These are phyloP conservation scores for Eristalinus sepulchralis DNA, from an alignment of 2,888 invertebrate species.

Conservation along the genomic window DNA sequence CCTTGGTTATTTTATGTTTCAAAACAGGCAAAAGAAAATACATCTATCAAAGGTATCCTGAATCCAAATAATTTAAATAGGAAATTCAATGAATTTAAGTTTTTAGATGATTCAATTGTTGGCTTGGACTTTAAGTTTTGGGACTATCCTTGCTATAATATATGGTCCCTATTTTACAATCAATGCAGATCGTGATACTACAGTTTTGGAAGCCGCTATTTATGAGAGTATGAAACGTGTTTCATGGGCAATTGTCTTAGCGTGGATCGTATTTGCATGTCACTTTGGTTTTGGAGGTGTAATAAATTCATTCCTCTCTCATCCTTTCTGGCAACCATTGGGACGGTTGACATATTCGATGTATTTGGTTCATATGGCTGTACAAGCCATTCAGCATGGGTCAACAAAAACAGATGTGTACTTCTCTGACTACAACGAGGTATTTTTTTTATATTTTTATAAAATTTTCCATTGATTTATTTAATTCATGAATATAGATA, in stretches of 20 bases:
- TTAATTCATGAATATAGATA: slow-evolving; percentile 36
- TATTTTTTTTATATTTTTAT: slow-evolving; percentile 10
- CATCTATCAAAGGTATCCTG: slow-evolving; percentile 73
- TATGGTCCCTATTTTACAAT: slow-evolving; percentile 78
- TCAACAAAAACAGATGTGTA: slow-evolving; percentile 33
- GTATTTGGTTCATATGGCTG: slow-evolving; percentile 69
- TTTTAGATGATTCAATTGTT: slow-evolving; percentile 73
- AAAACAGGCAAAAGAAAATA: slow-evolving; percentile 73
- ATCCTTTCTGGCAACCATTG: slow-evolving; percentile 78
- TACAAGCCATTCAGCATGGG: slow-evolving; percentile 56
- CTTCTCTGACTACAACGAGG: slow-evolving; percentile 58
- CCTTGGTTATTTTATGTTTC: slow-evolving; percentile 79
- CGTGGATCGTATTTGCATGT: slow-evolving; percentile 80
- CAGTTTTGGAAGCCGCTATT: slow-evolving; percentile 77
- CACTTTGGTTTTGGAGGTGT: slow-evolving; percentile 79
- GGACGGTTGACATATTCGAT: slow-evolving; percentile 76
- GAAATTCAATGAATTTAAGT: slow-evolving; percentile 56
- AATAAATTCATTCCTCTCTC: slow-evolving; percentile 78
- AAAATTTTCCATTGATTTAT: not conserved
- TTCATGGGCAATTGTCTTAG: slow-evolving; percentile 77
- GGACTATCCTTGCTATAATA: slow-evolving; percentile 75
- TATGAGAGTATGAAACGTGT: slow-evolving; percentile 77
- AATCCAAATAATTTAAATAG: slow-evolving; percentile 20
- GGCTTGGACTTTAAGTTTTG: slow-evolving; percentile 77
- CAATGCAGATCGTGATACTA: slow-evolving; percentile 73